Percentiles rank a stretch among this genome's conserved stretches.
phyloP scores from a whole-genome alignment of 2,888 invertebrate genomes.

The Ditula angustiorana region DNA sequence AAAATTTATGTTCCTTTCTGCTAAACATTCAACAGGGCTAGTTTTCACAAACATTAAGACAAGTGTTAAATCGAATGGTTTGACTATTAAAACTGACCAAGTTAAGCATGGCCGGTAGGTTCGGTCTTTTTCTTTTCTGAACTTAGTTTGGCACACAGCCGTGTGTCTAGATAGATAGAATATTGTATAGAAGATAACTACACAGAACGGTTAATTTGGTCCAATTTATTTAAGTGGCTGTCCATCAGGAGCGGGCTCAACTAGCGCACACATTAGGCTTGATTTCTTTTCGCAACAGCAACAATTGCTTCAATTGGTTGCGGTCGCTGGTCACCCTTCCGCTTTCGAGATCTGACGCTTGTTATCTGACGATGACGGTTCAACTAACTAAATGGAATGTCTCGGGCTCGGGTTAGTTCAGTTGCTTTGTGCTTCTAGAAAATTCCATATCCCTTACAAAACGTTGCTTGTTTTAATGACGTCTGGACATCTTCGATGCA shows the following conservation, averaged over 20 bases:
- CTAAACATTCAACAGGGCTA: too few species aligned
- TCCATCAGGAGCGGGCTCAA: constrained; percentile 52
- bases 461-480: too few species aligned
- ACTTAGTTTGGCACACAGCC: too few species aligned
- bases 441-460: background rate
- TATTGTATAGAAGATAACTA: constrained; percentile 20
- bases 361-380: constrained; percentile 41
- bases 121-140: too few species aligned
- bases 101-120: too few species aligned
- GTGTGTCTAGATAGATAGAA: background rate
- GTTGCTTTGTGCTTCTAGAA: background rate
- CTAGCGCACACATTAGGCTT: constrained; percentile 49
- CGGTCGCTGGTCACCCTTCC: constrained; percentile 61
- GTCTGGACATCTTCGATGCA: too few species aligned
- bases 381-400: constrained; percentile 42
- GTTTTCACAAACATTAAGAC: too few species aligned
- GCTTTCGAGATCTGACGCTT: constrained; percentile 50
- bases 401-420: constrained; percentile 6
- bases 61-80: too few species aligned
- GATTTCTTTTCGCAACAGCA: constrained; percentile 59
- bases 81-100: too few species aligned
- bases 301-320: constrained; percentile 69
- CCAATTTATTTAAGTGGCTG: constrained; percentile 49
- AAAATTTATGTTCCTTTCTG: too few species aligned
- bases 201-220: constrained; percentile 40